Conservation (phyloP, 2,888 invertebrate species). For the Ptilodon capucinus region DNA sequence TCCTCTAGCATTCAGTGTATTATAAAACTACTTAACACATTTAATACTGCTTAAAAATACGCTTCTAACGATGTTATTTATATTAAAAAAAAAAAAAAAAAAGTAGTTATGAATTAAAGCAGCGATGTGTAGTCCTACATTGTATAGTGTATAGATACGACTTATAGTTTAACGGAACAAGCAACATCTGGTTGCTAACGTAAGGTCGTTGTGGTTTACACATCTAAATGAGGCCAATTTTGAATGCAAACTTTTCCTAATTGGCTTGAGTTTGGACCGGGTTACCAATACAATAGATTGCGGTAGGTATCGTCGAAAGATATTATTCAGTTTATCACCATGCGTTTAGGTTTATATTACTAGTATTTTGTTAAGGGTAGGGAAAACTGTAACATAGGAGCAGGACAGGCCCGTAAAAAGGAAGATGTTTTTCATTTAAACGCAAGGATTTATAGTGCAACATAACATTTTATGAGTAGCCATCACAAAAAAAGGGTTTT, state of each 20-base stretch:
- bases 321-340: neutral
- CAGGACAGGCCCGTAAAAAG: neutral
- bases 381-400: neutral
- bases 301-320: neutral
- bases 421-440: neutral
- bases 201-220: neutral
- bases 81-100: too few relatives aligned
- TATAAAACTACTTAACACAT: too few relatives aligned
- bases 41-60: too few relatives aligned
- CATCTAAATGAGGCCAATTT: neutral
- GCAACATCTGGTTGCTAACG: neutral
- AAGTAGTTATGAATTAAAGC: too few relatives aligned
- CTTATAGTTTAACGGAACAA: neutral
- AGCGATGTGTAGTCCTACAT: too few relatives aligned
- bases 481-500: neutral
- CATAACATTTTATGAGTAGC: neutral
- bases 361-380: neutral
- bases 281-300: neutral
- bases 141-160: too few relatives aligned
- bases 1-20: too few relatives aligned
- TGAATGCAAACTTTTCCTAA: neutral
- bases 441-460: neutral
- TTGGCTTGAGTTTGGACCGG: neutral
- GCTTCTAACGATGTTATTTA: too few relatives aligned
- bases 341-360: neutral